phyloP scores from a whole-genome alignment of 2,888 invertebrate species.

The Criorhina ranunculi region DNA sequence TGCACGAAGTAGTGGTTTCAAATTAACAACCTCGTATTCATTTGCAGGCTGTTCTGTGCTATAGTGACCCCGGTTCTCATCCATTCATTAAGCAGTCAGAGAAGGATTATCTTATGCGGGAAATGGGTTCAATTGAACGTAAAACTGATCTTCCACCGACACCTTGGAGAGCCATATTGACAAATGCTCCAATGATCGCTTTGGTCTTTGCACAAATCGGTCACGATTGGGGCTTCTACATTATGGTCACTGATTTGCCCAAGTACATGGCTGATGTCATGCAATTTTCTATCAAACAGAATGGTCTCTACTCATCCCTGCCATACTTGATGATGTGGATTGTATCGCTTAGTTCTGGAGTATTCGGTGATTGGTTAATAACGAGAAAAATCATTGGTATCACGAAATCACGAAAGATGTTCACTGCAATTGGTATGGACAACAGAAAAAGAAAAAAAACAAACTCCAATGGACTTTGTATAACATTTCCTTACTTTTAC shows the following conservation, averaged over 20 bases:
- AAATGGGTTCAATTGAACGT: constrained; percentile 86
- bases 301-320: constrained; percentile 87
- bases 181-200: constrained; percentile 90
- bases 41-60: constrained; percentile 86
- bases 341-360: constrained; percentile 87
- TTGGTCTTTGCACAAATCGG: constrained; percentile 90
- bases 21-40: background rate
- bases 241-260: constrained; percentile 88
- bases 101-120: constrained; percentile 88
- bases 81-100: constrained; percentile 91
- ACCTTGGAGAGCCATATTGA: constrained; percentile 90
- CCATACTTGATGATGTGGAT: constrained; percentile 88
- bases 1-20: background rate
- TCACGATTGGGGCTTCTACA: constrained; percentile 89
- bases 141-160: constrained; percentile 87
- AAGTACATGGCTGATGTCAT: constrained; percentile 88
- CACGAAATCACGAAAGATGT: constrained; percentile 84
- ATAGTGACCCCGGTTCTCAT: constrained; percentile 89
- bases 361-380: constrained; percentile 89
- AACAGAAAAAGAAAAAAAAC: background rate
- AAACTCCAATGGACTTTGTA: too few relatives aligned
- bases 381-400: constrained; percentile 86
- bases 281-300: constrained; percentile 87
- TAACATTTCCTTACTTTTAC: constrained; percentile 30
- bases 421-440: constrained; percentile 88